These are phyloP conservation scores for Casuarius casuarius DNA, from an alignment of 2,113 vertebrate species.

Conservation along the genomic window DNA sequence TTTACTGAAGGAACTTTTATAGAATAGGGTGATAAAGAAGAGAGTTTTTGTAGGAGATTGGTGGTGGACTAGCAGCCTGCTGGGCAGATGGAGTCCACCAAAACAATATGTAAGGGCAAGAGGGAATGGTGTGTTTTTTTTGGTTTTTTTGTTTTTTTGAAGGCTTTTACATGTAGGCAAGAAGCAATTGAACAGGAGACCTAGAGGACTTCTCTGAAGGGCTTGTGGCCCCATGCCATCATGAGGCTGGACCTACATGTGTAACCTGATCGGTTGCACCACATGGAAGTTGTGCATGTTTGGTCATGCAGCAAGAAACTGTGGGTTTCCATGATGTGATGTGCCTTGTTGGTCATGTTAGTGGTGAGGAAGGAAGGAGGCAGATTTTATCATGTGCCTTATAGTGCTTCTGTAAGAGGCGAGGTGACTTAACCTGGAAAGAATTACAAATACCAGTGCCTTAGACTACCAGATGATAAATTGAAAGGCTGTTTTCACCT, in stretches of 20 bases:
- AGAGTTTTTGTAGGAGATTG: background rate
- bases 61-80: background rate
- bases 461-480: background rate
- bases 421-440: background rate
- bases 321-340: background rate
- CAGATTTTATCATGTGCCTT: too few relatives aligned
- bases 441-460: background rate
- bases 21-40: background rate
- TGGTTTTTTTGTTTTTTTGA: background rate
- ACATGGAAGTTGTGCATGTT: rapidly evolving
- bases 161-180: background rate
- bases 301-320: background rate
- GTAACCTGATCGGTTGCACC: rapidly evolving
- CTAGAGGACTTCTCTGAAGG: rapidly evolving
- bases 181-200: background rate
- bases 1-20: background rate
- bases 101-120: background rate
- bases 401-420: background rate
- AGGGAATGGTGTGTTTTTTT: too few relatives aligned
- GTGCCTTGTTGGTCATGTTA: rapidly evolving
- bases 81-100: background rate
- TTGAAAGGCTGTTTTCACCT: background rate
- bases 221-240: rapidly evolving
- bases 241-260: background rate
- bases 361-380: background rate